phyloP scores from a whole-genome alignment of 2,797 vertebrate species.

The Gymnodraco acuticeps region DNA sequence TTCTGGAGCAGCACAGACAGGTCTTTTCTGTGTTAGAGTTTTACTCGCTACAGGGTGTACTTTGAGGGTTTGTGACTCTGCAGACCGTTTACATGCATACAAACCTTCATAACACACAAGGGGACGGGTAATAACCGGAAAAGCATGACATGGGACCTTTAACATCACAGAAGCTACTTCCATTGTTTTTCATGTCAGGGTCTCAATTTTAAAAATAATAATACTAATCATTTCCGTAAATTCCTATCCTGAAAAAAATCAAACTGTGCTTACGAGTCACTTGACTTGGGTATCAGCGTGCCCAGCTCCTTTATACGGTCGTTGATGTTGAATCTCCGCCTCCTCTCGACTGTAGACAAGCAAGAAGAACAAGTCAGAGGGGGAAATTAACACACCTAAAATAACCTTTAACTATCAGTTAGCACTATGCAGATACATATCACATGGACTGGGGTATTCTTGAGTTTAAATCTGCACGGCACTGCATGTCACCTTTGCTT shows the following conservation, averaged over 20 bases:
- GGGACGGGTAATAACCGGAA: too few species aligned
- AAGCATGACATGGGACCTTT: too few species aligned
- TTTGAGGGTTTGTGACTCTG: too few species aligned
- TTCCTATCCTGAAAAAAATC: not conserved
- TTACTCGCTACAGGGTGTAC: too few species aligned
- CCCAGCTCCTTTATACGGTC: constrained; percentile 95
- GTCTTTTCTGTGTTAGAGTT: too few species aligned
- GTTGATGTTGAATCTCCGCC: constrained; percentile 94
- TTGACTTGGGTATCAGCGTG: constrained; percentile 91
- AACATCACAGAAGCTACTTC: too few species aligned
- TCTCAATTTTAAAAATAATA: too few species aligned
- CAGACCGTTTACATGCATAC: too few species aligned
- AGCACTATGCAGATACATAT: not conserved
- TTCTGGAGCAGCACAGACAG: too few species aligned
- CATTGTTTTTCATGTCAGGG: too few species aligned
- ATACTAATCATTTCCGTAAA: not conserved
- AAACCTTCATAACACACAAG: too few species aligned
- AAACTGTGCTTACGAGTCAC: constrained; percentile 88
- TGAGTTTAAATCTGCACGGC: not conserved
- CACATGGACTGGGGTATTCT: constrained; percentile 8
- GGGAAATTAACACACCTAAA: constrained; percentile 1
- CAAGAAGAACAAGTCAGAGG: constrained; percentile 1
- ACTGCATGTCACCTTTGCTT: not conserved
- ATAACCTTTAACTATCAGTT: constrained; percentile 21
- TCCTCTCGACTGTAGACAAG: constrained; percentile 88